phyloP scores from a whole-genome alignment of 1,140 invertebrate species.

The Drosophila arizonae region DNA sequence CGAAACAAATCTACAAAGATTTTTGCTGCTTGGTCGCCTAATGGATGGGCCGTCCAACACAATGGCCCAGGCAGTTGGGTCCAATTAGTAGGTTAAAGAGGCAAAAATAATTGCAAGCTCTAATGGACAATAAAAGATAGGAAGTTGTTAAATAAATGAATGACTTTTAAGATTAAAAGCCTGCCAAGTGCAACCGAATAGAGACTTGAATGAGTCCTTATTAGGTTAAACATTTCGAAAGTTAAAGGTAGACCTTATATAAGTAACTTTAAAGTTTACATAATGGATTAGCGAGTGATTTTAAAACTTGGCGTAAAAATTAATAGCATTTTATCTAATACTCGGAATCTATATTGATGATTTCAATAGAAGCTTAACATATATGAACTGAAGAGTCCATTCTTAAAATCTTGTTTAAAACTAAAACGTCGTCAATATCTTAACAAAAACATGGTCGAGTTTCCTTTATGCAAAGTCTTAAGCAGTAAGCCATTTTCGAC shows the following conservation, averaged over 20 bases:
- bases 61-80: slow-evolving; percentile 24
- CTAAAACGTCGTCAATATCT: no score
- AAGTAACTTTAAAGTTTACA: no score
- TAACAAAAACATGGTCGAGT: no score
- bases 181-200: not conserved
- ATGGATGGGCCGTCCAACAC: slow-evolving; percentile 43
- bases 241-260: not conserved
- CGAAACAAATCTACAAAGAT: slow-evolving; percentile 30
- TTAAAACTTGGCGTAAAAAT: no score
- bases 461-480: no score
- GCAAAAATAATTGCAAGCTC: slow-evolving; percentile 35
- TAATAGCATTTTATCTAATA: no score
- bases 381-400: no score
- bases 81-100: slow-evolving; percentile 38
- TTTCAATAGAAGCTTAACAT: no score
- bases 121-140: slow-evolving; percentile 24
- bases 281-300: no score
- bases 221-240: not conserved
- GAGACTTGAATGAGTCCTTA: not conserved
- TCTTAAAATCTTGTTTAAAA: no score
- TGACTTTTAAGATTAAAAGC: slow-evolving; percentile 4
- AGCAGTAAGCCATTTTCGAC: no score
- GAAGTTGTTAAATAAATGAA: slow-evolving; percentile 24
- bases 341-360: no score
- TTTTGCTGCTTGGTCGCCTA: slow-evolving; percentile 56